A percentile compares a stretch with the other conserved stretches of the same genome.
Evolutionary conservation across 2,888 invertebrate species (phyloP).

Genomic region (Trichacis sp.): DNA sequence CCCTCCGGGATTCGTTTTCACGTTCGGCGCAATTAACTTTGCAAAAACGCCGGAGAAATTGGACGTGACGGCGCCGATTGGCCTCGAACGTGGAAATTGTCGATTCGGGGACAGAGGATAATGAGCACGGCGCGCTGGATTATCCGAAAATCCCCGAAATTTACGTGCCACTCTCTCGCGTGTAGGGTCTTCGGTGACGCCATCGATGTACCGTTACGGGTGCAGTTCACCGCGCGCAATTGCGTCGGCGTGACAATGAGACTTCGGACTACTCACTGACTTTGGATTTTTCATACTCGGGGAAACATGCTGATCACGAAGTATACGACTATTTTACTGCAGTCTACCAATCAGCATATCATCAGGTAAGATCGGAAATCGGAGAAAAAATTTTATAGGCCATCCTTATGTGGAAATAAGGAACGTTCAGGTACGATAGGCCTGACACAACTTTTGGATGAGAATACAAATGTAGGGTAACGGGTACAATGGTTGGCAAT

Average conservation of each 20-base stretch:
- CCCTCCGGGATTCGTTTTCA: background rate
- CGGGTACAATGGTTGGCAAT: too few species aligned
- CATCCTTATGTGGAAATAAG: too few species aligned
- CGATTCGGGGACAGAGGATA: background rate
- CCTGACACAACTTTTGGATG: too few species aligned
- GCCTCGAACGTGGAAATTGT: background rate
- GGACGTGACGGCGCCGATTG: background rate
- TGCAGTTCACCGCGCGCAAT: slow-evolving; percentile 14
- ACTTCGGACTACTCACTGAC: slow-evolving; percentile 12
- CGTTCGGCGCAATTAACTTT: background rate
- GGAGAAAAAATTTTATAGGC: too few species aligned
- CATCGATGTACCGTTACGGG: slow-evolving; percentile 34
- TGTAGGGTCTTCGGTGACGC: slow-evolving; percentile 40
- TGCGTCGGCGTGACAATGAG: slow-evolving; percentile 8
- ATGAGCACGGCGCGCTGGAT: background rate
- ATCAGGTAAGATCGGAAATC: slow-evolving; percentile 53
- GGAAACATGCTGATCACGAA: slow-evolving; percentile 77
- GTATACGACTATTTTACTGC: slow-evolving; percentile 78
- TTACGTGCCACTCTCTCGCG: slow-evolving; percentile 45
- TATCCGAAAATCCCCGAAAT: slow-evolving; percentile 38
- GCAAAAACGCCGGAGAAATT: background rate
- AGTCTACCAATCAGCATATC: slow-evolving; percentile 72
- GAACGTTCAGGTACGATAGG: too few species aligned
- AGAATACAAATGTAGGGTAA: too few species aligned
- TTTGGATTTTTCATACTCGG: background rate